A percentile compares a stretch with the other conserved stretches of the same genome.
Conservation (phyloP, 2,113 vertebrate genomes). For the Narcine bancroftii region DNA sequence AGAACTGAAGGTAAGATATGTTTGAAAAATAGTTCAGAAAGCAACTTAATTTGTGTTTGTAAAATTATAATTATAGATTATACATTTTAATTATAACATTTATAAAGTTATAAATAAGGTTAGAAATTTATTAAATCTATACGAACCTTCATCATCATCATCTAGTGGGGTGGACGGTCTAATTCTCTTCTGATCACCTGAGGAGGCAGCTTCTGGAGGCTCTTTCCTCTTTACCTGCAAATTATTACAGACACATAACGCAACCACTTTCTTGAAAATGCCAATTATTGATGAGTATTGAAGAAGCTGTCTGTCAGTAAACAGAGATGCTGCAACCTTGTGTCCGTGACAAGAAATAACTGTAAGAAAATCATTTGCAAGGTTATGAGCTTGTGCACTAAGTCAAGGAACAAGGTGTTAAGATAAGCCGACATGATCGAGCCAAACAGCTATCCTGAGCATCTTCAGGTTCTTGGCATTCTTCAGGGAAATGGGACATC, state of each 20-base stretch:
- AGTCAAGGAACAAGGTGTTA: not conserved
- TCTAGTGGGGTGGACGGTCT: constrained; percentile 82
- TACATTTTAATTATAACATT: no score
- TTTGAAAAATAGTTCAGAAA: not conserved
- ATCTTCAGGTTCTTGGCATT: not conserved
- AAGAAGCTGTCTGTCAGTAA: not conserved
- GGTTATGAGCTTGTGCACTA: not conserved
- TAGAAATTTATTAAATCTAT: constrained; percentile 40
- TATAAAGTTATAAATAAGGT: no score
- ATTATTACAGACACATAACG: not conserved
- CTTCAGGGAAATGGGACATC: not conserved
- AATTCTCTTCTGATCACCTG: constrained; percentile 82
- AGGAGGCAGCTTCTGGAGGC: constrained; percentile 73
- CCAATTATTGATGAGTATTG: not conserved
- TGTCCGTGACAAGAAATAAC: not conserved
- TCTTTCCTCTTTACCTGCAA: constrained; percentile 91
- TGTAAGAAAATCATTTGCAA: not conserved
- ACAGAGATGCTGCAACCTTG: not conserved
- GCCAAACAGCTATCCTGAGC: not conserved
- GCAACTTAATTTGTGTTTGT: not conserved
- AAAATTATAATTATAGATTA: not conserved
- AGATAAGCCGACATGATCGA: not conserved
- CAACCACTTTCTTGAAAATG: not conserved
- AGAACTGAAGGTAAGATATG: not conserved
- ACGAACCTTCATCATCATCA: constrained; percentile 85